Conservation (phyloP, 2,113 vertebrate genomes). For the Tamias sibiricus region DNA sequence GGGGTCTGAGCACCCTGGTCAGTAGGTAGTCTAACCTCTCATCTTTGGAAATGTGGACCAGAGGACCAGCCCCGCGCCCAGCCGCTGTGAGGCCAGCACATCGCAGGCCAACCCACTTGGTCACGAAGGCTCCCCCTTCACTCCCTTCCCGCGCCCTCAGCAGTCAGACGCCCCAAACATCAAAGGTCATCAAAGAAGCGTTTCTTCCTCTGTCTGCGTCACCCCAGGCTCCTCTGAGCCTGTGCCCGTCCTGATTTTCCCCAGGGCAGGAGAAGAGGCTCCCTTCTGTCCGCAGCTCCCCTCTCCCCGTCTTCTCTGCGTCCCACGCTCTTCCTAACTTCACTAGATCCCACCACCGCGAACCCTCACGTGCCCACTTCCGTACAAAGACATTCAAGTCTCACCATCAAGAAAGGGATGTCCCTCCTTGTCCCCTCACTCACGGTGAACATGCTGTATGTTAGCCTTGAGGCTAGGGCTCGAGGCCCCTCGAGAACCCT, state of each 20-base stretch:
- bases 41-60: not conserved
- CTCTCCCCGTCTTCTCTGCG: not conserved
- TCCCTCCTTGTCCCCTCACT: not conserved
- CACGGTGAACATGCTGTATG: fast-evolving
- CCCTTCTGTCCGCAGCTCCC: not conserved
- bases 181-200: fast-evolving
- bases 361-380: no score
- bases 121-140: not conserved
- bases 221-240: not conserved
- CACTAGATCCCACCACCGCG: fast-evolving
- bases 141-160: not conserved
- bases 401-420: not conserved
- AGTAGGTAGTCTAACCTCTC: no score
- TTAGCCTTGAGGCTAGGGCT: not conserved
- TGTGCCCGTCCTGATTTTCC: not conserved
- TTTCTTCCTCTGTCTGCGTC: not conserved
- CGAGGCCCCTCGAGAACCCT: fast-evolving
- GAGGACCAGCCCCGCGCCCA: not conserved
- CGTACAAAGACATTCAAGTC: not conserved
- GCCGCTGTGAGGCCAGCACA: no score
- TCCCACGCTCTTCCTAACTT: not conserved
- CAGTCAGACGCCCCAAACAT: not conserved
- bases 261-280: not conserved
- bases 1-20: fast-evolving
- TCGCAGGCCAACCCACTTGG: not conserved